phyloP scores from a whole-genome alignment of 2,113 vertebrate species.

The Ailuropoda melanoleuca region DNA sequence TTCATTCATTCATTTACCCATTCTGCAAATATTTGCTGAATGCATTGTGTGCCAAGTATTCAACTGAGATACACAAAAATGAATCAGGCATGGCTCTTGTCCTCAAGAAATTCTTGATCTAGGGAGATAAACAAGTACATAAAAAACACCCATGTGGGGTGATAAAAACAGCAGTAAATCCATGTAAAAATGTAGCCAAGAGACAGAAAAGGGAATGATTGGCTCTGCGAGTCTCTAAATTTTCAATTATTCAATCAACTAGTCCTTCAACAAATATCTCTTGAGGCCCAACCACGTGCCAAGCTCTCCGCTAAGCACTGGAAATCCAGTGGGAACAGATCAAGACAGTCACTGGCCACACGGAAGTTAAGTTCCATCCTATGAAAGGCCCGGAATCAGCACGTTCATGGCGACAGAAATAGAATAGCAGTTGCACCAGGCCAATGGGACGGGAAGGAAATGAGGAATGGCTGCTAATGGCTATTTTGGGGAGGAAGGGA shows the following conservation, averaged over 20 bases:
- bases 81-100: background rate
- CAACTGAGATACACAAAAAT: background rate
- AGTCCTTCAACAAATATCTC: background rate
- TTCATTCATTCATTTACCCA: background rate
- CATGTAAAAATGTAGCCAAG: background rate
- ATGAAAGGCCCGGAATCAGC: background rate
- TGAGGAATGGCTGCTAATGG: background rate
- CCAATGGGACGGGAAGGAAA: background rate
- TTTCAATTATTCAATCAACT: background rate
- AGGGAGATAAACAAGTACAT: background rate
- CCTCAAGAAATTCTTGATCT: background rate
- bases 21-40: background rate
- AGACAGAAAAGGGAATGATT: background rate
- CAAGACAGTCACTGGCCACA: too few species aligned
- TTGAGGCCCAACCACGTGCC: background rate
- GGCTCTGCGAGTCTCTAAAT: background rate
- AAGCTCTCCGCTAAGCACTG: background rate
- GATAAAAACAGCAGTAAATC: background rate
- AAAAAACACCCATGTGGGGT: background rate
- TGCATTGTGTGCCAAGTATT: background rate
- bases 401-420: background rate
- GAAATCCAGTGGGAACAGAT: background rate
- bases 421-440: background rate
- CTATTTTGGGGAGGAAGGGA: background rate
- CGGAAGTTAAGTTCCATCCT: background rate